These are phyloP conservation scores for Drosophila prolongata DNA, from an alignment of 2,888 invertebrate genomes.

Conservation along the genomic window DNA sequence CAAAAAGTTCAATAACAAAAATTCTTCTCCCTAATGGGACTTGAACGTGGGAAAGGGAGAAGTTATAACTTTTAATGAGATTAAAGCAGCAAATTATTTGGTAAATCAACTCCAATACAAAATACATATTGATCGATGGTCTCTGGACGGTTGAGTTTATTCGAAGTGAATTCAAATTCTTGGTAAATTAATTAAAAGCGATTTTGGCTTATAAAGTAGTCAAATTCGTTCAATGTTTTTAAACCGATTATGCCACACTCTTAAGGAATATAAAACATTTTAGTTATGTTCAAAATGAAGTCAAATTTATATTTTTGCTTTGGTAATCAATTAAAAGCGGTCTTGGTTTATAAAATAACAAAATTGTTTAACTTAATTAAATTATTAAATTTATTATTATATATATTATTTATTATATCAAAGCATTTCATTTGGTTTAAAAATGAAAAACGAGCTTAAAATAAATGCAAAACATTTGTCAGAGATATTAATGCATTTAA, in stretches of 20 bases:
- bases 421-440: no score
- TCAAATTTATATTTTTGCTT: no score
- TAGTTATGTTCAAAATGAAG: no score
- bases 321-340: no score
- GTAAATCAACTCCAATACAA: constrained; percentile 43
- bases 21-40: constrained; percentile 25
- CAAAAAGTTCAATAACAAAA: constrained; percentile 66
- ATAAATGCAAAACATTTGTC: no score
- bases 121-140: constrained; percentile 38
- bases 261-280: no score
- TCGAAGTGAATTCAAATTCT: background rate
- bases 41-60: constrained; percentile 7
- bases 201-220: background rate
- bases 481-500: no score
- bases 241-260: background rate
- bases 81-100: constrained; percentile 70
- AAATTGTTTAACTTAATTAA: no score
- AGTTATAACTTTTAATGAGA: constrained; percentile 65
- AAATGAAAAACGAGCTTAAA: background rate
- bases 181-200: constrained; percentile 13
- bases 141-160: constrained; percentile 1
- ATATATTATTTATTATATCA: no score
- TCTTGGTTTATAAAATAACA: no score
- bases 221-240: background rate
- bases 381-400: no score